phyloP scores from a whole-genome alignment of 2,113 vertebrate species.

The Hippocampus guttulatus region DNA sequence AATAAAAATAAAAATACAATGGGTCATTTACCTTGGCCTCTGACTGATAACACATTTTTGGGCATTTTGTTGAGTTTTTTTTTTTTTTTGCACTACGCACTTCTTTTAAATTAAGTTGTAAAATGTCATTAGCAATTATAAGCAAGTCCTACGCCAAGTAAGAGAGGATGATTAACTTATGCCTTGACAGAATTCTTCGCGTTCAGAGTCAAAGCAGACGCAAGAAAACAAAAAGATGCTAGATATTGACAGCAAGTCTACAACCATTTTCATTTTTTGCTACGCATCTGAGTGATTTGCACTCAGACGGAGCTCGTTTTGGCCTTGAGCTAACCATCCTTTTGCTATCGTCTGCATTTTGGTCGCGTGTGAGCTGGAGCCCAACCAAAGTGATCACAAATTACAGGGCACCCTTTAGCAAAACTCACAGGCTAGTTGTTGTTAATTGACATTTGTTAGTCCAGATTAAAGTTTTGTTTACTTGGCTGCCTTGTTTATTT shows the following conservation, averaged over 20 bases:
- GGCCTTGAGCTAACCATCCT: background rate
- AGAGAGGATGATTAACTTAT: slow-evolving; percentile 67
- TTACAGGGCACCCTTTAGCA: too few relatives aligned
- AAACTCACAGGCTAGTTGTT: background rate
- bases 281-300: slow-evolving; percentile 50
- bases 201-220: slow-evolving; percentile 55
- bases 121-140: slow-evolving; percentile 72
- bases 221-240: slow-evolving; percentile 59
- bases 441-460: background rate
- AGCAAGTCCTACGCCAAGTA: slow-evolving; percentile 71
- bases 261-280: slow-evolving; percentile 39
- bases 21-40: slow-evolving; percentile 73
- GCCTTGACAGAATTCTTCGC: slow-evolving; percentile 68
- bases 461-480: background rate
- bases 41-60: slow-evolving; percentile 55
- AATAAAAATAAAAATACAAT: slow-evolving; percentile 73
- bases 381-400: background rate
- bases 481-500: background rate
- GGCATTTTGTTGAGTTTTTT: slow-evolving; percentile 12
- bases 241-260: slow-evolving; percentile 49
- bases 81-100: background rate
- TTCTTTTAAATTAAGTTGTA: slow-evolving; percentile 58
- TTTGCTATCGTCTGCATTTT: background rate
- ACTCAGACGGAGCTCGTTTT: slow-evolving; percentile 5
- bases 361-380: background rate